These are phyloP conservation scores for Ammospiza maritima DNA, from an alignment of 2,797 vertebrate genomes.

Conservation along the genomic window DNA sequence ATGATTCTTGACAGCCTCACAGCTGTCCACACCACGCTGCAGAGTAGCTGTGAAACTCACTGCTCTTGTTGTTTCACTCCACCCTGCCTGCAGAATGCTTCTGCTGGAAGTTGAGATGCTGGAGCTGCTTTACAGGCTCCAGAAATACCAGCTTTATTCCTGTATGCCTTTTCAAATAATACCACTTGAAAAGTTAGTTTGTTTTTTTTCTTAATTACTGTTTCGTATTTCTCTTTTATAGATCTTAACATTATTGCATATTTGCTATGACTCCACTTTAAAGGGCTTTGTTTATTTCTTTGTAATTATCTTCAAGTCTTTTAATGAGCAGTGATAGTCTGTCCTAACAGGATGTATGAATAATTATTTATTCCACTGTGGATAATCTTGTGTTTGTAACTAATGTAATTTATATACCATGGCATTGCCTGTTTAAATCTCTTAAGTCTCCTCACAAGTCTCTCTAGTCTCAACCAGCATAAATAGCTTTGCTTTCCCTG, in stretches of 20 bases:
- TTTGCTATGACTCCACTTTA: background rate
- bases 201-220: background rate
- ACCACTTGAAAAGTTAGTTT: background rate
- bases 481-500: constrained; percentile 30
- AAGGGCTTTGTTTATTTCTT: constrained; percentile 19
- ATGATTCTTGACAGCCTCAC: constrained; percentile 44
- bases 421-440: constrained; percentile 40
- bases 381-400: constrained; percentile 51
- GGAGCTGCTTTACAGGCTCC: background rate
- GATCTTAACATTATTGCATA: background rate
- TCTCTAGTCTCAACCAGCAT: background rate
- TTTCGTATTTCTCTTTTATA: background rate
- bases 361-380: constrained; percentile 65
- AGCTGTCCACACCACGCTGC: background rate
- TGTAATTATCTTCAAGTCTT: constrained; percentile 16
- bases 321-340: constrained; percentile 38
- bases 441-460: constrained; percentile 44
- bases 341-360: constrained; percentile 56
- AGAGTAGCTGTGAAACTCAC: constrained; percentile 46
- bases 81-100: constrained; percentile 5
- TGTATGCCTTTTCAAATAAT: background rate
- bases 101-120: background rate
- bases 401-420: constrained; percentile 38
- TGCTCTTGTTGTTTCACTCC: constrained; percentile 42
- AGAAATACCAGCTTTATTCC: background rate